Base-by-base conservation (phyloP, 2,797 vertebrate species). In the Acanthopagrus latus region DNA sequence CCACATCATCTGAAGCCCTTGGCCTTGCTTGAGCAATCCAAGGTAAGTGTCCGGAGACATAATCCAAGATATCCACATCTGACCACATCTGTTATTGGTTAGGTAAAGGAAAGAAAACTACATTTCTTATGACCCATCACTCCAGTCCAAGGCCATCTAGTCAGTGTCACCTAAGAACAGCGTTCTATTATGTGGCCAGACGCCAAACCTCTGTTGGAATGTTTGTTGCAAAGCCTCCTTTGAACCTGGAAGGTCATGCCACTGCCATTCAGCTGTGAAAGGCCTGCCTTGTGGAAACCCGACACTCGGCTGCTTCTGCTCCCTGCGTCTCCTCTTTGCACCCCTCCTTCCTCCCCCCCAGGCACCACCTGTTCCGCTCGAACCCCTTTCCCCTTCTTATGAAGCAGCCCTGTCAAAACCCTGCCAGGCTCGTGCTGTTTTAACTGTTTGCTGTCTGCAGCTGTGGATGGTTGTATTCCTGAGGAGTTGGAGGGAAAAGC, bases 161-260 rank as follows among this genome's bases (percentile, higher is more conserved):
- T 67, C 75, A 63, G 25, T 76, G 64, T 86, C 75, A 88, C 58
- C 41, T 73, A 33, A 75, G 48, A 84, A 70, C 75, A 85, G 51
- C 9, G 1, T 66, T 71, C 14, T 74, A 5, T 80, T 82, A 68
- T 80, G 58, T 16, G 4, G 57, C 20, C 38, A 76, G 69, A 91
- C n/a, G 18, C 48, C 38, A 74, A 81, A 83, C 64, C 55, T 60
- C 66, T 84, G 75, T 44, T 85, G 85, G 87, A 93, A 90, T 92
- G 84, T 89, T 89, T 88, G 78, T 80, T 78, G 77, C 76, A 82
- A 88, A 90, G 69, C 70, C 18, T 86, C 50, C 70, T 90, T 87
- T 92, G 92, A 93, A 94, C 91, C 83, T 86, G 85, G 85, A 94
- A 93, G 91, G 91, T 93, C 91, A 87, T 76, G 79, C 72, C 84